phyloP scores from a whole-genome alignment of 2,113 vertebrate species.

The Hypanus sabinus region DNA sequence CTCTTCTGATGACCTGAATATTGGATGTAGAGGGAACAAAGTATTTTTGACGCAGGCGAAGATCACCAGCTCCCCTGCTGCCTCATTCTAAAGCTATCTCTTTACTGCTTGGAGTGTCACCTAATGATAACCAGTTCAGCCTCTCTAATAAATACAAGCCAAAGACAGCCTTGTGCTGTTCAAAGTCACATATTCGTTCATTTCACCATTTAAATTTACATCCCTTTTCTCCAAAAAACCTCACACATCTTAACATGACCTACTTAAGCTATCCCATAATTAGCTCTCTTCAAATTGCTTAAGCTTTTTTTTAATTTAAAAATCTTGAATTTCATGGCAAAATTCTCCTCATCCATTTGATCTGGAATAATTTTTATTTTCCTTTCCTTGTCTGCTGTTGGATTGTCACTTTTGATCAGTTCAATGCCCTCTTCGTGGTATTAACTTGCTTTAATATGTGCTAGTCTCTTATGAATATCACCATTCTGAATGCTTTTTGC shows the following conservation, averaged over 20 bases:
- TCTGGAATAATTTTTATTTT: neutral
- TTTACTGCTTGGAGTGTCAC: neutral
- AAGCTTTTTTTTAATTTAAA: neutral
- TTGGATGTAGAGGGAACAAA: neutral
- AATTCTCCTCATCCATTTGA: neutral
- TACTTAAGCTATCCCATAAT: neutral
- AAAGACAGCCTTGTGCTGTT: neutral
- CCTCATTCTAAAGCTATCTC: neutral
- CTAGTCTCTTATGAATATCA: neutral
- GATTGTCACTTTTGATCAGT: neutral
- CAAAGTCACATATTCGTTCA: neutral
- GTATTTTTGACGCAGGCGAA: neutral
- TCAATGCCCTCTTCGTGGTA: neutral
- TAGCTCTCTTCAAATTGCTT: neutral
- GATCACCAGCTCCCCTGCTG: too few relatives aligned
- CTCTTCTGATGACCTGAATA: neutral
- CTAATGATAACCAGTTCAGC: neutral
- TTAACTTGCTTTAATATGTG: neutral
- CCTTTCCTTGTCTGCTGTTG: neutral
- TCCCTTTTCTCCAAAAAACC: neutral
- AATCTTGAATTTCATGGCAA: neutral
- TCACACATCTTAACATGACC: neutral
- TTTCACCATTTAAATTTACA: neutral
- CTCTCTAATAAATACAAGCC: neutral
- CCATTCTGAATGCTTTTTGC: neutral